Percentiles rank a stretch among this genome's conserved stretches.
phyloP scores from a whole-genome alignment of 2,888 invertebrate species.

The Phragmatobia fuliginosa region DNA sequence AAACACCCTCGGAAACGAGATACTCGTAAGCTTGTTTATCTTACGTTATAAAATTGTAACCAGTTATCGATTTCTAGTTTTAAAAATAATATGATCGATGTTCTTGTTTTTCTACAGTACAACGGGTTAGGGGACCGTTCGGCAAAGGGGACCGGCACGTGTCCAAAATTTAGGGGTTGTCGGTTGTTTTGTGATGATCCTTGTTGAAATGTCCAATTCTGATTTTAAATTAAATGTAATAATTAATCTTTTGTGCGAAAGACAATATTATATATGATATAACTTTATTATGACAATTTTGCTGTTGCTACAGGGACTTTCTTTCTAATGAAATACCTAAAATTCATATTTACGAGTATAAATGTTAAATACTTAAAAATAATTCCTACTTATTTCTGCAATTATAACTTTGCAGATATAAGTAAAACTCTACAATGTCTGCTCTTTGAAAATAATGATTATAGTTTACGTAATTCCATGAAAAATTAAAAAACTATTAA shows the following conservation, averaged over 20 bases:
- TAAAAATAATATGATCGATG: slow-evolving; percentile 9
- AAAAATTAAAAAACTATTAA: too few relatives aligned
- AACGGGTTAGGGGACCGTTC: slow-evolving; percentile 5
- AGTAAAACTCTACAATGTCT: too few relatives aligned
- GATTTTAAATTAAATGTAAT: slow-evolving; percentile 14
- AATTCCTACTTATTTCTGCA: too few relatives aligned
- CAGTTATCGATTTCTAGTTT: slow-evolving; percentile 17
- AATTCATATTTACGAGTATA: background rate
- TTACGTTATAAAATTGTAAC: background rate
- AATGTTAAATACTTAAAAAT: too few relatives aligned
- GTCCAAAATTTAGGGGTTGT: slow-evolving; percentile 4
- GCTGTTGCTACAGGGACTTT: too few relatives aligned
- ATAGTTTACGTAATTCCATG: too few relatives aligned
- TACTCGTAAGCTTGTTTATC: background rate
- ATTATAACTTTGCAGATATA: too few relatives aligned
- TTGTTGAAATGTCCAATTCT: slow-evolving; percentile 8
- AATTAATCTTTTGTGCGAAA: background rate
- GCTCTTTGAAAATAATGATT: too few relatives aligned
- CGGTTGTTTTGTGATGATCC: slow-evolving; percentile 11
- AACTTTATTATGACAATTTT: too few relatives aligned
- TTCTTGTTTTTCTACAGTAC: slow-evolving; percentile 15
- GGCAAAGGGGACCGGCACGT: slow-evolving; percentile 16
- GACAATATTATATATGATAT: background rate
- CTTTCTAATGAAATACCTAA: too few relatives aligned
- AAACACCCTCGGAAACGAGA: background rate